Evolutionary conservation across 2,888 invertebrate species (phyloP).

Genomic region (Meiosimyza platycephala): DNA sequence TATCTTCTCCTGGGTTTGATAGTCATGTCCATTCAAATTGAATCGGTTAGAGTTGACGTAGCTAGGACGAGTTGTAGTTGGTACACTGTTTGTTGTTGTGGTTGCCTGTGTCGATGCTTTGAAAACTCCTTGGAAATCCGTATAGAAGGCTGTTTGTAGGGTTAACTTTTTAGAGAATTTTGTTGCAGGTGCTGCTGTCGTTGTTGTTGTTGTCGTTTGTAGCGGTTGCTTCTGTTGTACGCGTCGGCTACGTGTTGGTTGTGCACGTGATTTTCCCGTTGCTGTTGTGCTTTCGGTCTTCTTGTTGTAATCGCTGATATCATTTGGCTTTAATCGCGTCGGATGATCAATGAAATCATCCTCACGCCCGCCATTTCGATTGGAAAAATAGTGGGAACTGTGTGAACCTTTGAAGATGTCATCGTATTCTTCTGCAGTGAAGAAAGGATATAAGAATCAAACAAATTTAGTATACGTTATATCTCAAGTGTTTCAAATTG

Average conservation of each 20-base stretch:
- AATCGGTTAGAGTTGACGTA: slow-evolving; percentile 48
- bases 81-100: slow-evolving; percentile 45
- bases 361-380: slow-evolving; percentile 73
- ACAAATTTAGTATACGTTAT: no score
- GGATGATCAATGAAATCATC: slow-evolving; percentile 69
- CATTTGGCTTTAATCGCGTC: slow-evolving; percentile 59
- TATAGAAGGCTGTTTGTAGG: slow-evolving; percentile 61
- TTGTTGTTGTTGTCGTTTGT: slow-evolving; percentile 38
- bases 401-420: slow-evolving; percentile 78
- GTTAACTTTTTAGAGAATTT: slow-evolving; percentile 60
- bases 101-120: slow-evolving; percentile 55
- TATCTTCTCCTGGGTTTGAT: slow-evolving; percentile 60
- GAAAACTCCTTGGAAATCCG: slow-evolving; percentile 52
- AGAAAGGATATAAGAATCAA: no score
- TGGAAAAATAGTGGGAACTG: slow-evolving; percentile 81
- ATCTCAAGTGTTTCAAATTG: no score
- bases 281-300: slow-evolving; percentile 52
- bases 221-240: slow-evolving; percentile 35
- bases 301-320: slow-evolving; percentile 61
- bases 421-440: slow-evolving; percentile 66
- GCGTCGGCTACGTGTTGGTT: slow-evolving; percentile 54
- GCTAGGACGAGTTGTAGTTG: neutral
- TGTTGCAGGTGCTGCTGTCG: slow-evolving; percentile 36
- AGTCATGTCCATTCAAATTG: slow-evolving; percentile 53
- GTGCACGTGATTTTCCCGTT: slow-evolving; percentile 52